These are phyloP conservation scores for Crocuta crocuta DNA, from an alignment of 2,113 vertebrate genomes.

Conservation along the genomic window DNA sequence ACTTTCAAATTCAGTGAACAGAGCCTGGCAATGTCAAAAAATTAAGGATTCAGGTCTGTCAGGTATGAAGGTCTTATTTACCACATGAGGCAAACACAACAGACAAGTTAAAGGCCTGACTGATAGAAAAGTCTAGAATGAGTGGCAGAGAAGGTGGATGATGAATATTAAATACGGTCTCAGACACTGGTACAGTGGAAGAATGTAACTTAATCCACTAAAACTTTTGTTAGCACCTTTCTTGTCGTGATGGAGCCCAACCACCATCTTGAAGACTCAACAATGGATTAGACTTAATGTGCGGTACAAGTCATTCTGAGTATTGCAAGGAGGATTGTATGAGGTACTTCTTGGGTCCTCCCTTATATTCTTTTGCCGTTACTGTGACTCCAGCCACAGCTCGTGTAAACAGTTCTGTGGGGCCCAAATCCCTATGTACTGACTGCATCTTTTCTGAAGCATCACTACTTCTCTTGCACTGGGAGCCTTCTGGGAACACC, in stretches of 20 bases:
- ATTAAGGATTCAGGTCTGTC: not conserved
- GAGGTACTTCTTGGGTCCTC: not conserved
- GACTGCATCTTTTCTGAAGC: not conserved
- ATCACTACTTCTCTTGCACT: not conserved
- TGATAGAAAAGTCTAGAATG: not conserved
- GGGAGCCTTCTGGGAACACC: not conserved
- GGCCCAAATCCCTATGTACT: not conserved
- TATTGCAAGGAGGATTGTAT: not conserved
- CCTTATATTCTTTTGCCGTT: not conserved
- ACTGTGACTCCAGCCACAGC: not conserved
- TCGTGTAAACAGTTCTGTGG: not conserved
- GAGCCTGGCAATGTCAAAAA: not conserved
- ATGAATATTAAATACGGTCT: not conserved
- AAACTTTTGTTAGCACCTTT: not conserved
- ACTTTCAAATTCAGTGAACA: not conserved
- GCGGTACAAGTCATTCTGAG: not conserved
- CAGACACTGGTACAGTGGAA: not conserved
- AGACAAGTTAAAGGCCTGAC: not conserved
- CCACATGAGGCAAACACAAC: not conserved
- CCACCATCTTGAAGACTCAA: not conserved
- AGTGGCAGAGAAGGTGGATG: not conserved
- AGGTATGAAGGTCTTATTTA: not conserved
- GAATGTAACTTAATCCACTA: not conserved
- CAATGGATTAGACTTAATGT: not conserved
- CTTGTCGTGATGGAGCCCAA: not conserved